Conservation (phyloP, 2,113 vertebrate species). For the Elephantulus edwardii region DNA sequence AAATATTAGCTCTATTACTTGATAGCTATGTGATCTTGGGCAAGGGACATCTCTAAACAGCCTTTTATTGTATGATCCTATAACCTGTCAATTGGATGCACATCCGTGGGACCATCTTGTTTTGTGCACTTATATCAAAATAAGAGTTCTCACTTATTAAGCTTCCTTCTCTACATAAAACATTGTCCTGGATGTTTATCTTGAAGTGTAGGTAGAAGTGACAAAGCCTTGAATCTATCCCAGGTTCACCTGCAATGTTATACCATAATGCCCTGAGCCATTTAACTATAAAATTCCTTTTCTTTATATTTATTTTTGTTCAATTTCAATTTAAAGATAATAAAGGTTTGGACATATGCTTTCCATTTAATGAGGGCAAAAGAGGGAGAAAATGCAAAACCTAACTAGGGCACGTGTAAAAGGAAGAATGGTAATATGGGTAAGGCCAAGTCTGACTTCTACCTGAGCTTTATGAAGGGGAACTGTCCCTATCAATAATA, state of each 20-base stretch:
- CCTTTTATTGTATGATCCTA: neutral
- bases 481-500: too few relatives aligned
- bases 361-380: neutral
- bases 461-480: too few relatives aligned
- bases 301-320: constrained; percentile 23
- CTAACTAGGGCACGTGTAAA: too few relatives aligned
- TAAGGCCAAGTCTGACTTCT: too few relatives aligned
- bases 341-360: neutral
- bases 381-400: neutral
- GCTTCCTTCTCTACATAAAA: neutral
- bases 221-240: neutral
- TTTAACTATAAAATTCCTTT: constrained; percentile 20
- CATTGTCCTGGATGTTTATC: neutral
- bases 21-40: neutral
- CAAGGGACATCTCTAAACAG: neutral
- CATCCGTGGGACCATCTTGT: neutral
- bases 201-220: neutral
- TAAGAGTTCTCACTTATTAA: neutral
- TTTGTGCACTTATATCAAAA: neutral
- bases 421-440: too few relatives aligned
- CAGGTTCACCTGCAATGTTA: neutral
- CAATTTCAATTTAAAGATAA: constrained; percentile 17
- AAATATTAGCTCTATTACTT: neutral
- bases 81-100: neutral
- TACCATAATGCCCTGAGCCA: neutral